Evolutionary conservation across 2,113 vertebrate species (phyloP).

Genomic region (Megaptera novaeangliae): DNA sequence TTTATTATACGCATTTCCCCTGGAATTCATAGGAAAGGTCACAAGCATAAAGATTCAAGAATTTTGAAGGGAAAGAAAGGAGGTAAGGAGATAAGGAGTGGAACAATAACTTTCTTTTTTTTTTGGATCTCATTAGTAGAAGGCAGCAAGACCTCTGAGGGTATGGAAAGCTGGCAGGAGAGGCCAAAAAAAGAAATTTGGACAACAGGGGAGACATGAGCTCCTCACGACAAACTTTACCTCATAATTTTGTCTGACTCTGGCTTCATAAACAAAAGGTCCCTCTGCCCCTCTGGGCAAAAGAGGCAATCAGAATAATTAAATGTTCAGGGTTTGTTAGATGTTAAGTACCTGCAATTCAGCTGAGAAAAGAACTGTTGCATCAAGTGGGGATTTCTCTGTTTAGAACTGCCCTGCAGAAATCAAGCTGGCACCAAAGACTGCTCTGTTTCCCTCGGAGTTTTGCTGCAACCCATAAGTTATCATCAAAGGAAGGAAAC

Average conservation of each 20-base stretch:
- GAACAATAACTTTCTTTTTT: background rate
- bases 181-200: background rate
- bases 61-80: background rate
- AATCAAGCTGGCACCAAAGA: constrained; percentile 55
- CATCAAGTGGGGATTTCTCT: constrained; percentile 52
- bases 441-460: constrained; percentile 67
- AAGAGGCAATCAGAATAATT: background rate
- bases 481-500: constrained; percentile 87
- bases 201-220: background rate
- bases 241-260: background rate
- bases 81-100: background rate
- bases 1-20: background rate
- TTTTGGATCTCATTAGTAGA: background rate
- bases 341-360: background rate
- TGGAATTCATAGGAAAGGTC: background rate
- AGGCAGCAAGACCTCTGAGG: background rate
- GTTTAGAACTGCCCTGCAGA: constrained; percentile 44
- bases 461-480: constrained; percentile 67
- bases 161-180: background rate
- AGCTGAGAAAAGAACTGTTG: constrained; percentile 55
- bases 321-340: background rate
- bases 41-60: background rate
- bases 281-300: background rate
- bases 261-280: background rate
- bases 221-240: background rate